Evolutionary conservation across 2,797 vertebrate genomes (phyloP).

Genomic region (Holocentrus rufus): DNA sequence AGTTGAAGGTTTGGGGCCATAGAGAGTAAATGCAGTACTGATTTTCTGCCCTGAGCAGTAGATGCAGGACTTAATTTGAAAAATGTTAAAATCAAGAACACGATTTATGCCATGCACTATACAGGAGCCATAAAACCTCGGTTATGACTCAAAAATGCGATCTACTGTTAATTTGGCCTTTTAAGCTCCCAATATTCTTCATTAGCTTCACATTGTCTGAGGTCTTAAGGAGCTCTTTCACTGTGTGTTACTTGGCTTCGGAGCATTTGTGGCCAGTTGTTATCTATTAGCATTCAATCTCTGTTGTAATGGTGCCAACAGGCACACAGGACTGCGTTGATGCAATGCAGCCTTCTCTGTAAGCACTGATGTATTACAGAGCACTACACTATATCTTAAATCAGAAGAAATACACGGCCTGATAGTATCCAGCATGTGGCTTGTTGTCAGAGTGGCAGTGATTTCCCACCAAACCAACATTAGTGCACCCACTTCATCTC

Average conservation of each 20-base stretch:
- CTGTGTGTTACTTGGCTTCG: conserved; percentile 2
- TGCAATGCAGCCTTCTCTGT: conserved; percentile 3
- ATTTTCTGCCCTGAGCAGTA: neutral
- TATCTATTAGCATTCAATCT: conserved; percentile 6
- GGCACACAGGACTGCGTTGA: conserved; percentile 8
- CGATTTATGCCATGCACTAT: no score
- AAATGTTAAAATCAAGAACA: no score
- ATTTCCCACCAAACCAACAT: neutral
- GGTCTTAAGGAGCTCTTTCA: neutral
- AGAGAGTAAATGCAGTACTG: neutral
- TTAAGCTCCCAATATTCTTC: neutral
- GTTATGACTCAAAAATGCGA: neutral
- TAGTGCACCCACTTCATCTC: neutral
- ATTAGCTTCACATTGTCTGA: neutral
- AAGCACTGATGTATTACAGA: conserved; percentile 6
- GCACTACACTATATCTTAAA: neutral
- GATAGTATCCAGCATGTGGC: neutral
- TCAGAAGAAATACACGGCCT: neutral
- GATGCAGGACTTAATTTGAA: no score
- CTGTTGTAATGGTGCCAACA: conserved; percentile 19
- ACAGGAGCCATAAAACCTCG: no score
- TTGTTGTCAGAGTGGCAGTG: neutral
- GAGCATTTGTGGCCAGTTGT: conserved; percentile 10
- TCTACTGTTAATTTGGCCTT: neutral
- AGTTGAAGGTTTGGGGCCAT: no score